Evolutionary conservation across 2,888 invertebrate species (phyloP), one percentile per base, ranked within the genome.

Genomic region (Synanthedon vespiformis): DNA sequence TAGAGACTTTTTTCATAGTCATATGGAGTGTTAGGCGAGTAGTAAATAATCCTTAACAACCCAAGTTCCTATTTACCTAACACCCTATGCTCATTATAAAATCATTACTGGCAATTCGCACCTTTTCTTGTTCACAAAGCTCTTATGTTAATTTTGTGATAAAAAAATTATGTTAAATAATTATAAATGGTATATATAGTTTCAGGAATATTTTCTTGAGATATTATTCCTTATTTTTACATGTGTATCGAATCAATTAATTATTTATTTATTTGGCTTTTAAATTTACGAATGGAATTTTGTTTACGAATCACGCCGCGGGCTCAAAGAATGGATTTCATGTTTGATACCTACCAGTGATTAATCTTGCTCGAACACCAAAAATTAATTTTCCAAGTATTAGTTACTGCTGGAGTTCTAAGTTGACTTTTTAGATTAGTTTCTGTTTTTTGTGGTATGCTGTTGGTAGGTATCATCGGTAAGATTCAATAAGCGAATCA

Each of bases 391-490:
- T 54, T 57, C 63, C 1, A 50, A 50, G 27, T 62, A 63, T 63
- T 61, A 65, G 59, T 62, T 61, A 68, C 72, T 68, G 70, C 72
- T 69, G 70, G 72, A 72, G 54, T 69, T 68, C 61, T 64, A 60
- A 68, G 63, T 64, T 71, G 78, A 74, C 76, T 75, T 76, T 77
- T 78, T 78, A 77, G 74, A 73, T 76, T 72, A 70, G 66, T 67
- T 67, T 65, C 58, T 54, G 57, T 61, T 65, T 63, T 61, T 60
- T 62, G 67, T 67, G 65, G 59, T 54, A 57, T 61, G 66, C 63
- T 61, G 60, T 62, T 61, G 67, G 65, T 71, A 67, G 69, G 68
- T 72, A 66, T 68, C 50, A 40, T 27, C 16, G 16, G 14, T 51
- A 51, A n/a, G 18, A 40, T 51, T 4, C 3, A 16, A 16, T 40